Base-by-base conservation (phyloP, 1,140 invertebrate species). In the Dendrolimus kikuchii region DNA sequence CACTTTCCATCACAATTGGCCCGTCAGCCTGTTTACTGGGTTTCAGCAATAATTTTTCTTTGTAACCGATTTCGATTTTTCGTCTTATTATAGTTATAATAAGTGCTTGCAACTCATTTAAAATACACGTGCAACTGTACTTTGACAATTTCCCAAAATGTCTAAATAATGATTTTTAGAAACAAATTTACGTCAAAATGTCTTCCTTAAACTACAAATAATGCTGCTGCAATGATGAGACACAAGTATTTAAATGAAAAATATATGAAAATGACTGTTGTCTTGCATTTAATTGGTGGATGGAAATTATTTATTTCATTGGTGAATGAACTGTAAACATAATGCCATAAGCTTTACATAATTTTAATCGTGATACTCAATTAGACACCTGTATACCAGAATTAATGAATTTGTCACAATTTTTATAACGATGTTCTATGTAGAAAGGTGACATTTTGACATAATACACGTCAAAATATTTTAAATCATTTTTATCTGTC, bases 241-340 rank as follows among this genome's bases (percentile, higher is more conserved):
- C 43, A 51, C 8, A 40, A 43, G 40, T 51, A 41, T 55, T 43
- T 10, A 40, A 47, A 50, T 45, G 36, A 23, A 49, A 46, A 37
- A 51, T 53, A 58, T 47, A 46, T 66, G 62, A 53, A 74, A 67
- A 58, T 67, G 73, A 81, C 79, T 76, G 77, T 81, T 65, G 62
- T 71, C 59, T 72, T 85, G 81, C 79, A 85, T 85, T 85, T 85
- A 85, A 63, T 57, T 64, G 69, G 71, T 72, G 58, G 64, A 64
- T 49, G 54, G 59, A 59, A 64, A 52, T 54, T 8, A 51, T 57
- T 49, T 50, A 50, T 44, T 51, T 51, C 9, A 51, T 51, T 42
- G 41, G 50, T 44, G 36, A 36, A 8, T 51, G 38, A 37, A 51
- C 53, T 60, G 57, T 64, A 68, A 23, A 41, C 55, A 61, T 61